Conservation (phyloP, 2,113 vertebrate species). For the Anarrhichthys ocellatus region DNA sequence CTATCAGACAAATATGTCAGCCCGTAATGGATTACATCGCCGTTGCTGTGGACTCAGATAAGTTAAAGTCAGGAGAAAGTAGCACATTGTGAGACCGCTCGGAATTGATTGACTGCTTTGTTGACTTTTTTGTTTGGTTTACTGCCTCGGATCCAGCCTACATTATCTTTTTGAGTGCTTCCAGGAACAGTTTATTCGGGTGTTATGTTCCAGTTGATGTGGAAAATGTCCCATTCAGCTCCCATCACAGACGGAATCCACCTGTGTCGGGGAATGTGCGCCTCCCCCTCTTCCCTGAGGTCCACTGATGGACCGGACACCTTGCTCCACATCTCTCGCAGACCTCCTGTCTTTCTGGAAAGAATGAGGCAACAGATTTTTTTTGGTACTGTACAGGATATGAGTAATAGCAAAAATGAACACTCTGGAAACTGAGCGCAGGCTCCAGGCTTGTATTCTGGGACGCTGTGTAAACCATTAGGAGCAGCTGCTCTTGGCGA, state of each 20-base stretch:
- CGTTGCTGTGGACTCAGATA: constrained; percentile 63
- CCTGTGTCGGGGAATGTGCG: constrained; percentile 10
- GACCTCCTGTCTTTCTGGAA: constrained; percentile 80
- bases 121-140: constrained; percentile 29
- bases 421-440: constrained; percentile 83
- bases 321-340: constrained; percentile 32
- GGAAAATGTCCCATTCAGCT: constrained; percentile 37
- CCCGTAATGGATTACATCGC: constrained; percentile 68
- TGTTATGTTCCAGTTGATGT: constrained; percentile 30
- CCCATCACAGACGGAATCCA: constrained; percentile 31
- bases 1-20: constrained; percentile 78
- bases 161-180: constrained; percentile 18
- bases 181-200: constrained; percentile 16
- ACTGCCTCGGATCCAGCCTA: constrained; percentile 1
- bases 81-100: constrained; percentile 32
- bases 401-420: constrained; percentile 90
- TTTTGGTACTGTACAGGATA: constrained; percentile 85
- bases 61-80: constrained; percentile 70
- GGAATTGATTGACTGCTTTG: constrained; percentile 18
- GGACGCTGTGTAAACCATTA: constrained; percentile 86
- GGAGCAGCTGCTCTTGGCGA: constrained; percentile 82
- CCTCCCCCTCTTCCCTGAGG: constrained; percentile 1
- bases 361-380: constrained; percentile 84
- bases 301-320: constrained; percentile 43
- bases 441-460: constrained; percentile 83